These are phyloP conservation scores for Ictalurus punctatus DNA, from an alignment of 2,113 vertebrate species.

Conservation along the genomic window DNA sequence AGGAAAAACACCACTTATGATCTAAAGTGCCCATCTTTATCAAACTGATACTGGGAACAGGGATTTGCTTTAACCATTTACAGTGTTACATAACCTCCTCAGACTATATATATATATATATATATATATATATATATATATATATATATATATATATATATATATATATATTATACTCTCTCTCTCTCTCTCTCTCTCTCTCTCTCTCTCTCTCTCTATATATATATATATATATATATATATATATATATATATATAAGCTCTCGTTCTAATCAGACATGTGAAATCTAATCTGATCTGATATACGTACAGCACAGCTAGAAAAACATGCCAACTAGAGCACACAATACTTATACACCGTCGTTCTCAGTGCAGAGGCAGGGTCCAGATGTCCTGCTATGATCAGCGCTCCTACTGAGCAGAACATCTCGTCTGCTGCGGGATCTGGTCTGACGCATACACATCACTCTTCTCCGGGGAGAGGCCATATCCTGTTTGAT, in stretches of 20 bases:
- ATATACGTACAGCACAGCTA: background rate
- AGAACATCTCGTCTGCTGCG: conserved; percentile 60
- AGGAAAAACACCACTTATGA: conserved; percentile 23
- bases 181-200: too few species aligned
- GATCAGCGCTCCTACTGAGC: conserved; percentile 32
- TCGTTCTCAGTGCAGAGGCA: background rate
- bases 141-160: too few species aligned
- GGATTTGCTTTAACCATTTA: background rate
- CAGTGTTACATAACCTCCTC: too few species aligned
- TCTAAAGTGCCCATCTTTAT: conserved; percentile 9
- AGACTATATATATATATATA: background rate
- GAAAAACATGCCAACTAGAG: background rate
- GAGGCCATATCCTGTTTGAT: background rate
- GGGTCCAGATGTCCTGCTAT: conserved; percentile 57
- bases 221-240: too few species aligned
- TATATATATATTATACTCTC: too few species aligned
- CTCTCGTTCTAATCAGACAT: background rate
- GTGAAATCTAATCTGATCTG: background rate
- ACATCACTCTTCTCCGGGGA: background rate
- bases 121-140: too few species aligned
- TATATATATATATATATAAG: background rate
- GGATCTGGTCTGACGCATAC: conserved; percentile 1
- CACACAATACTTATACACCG: background rate
- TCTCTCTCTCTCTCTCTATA: too few species aligned
- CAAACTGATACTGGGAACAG: background rate